Evolutionary conservation across 2,888 invertebrate genomes (phyloP).

Genomic region (Rhyacophila evoluta): DNA sequence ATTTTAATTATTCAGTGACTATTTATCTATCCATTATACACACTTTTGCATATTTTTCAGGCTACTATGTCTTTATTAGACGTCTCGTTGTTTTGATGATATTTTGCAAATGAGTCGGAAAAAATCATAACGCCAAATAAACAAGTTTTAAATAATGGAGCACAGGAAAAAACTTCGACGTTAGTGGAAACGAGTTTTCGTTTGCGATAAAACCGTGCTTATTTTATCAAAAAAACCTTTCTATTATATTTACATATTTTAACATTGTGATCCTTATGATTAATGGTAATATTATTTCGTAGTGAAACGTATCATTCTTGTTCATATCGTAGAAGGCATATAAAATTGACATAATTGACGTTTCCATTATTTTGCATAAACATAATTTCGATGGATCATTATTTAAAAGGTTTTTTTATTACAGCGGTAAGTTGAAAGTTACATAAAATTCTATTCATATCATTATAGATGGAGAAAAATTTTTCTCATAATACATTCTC

Average conservation of each 20-base stretch:
- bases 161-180: neutral
- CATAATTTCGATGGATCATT: neutral
- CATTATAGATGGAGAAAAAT: too few species aligned
- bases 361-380: neutral
- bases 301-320: neutral
- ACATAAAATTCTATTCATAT: too few species aligned
- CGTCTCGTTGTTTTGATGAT: neutral
- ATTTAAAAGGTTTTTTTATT: neutral
- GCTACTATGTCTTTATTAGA: neutral
- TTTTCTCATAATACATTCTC: too few species aligned
- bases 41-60: too few species aligned
- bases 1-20: too few species aligned
- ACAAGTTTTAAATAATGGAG: neutral
- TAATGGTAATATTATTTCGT: constrained; percentile 1
- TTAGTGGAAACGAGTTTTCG: neutral
- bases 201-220: neutral
- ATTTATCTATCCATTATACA: too few species aligned
- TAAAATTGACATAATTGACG: constrained; percentile 17
- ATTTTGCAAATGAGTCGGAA: neutral
- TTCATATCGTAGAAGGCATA: neutral
- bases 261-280: neutral
- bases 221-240: neutral
- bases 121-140: neutral
- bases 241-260: neutral
- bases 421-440: too few species aligned